Percentiles rank a stretch among this genome's conserved stretches.
phyloP scores from a whole-genome alignment of 1,140 invertebrate genomes.

The Lepidurus packardi region DNA sequence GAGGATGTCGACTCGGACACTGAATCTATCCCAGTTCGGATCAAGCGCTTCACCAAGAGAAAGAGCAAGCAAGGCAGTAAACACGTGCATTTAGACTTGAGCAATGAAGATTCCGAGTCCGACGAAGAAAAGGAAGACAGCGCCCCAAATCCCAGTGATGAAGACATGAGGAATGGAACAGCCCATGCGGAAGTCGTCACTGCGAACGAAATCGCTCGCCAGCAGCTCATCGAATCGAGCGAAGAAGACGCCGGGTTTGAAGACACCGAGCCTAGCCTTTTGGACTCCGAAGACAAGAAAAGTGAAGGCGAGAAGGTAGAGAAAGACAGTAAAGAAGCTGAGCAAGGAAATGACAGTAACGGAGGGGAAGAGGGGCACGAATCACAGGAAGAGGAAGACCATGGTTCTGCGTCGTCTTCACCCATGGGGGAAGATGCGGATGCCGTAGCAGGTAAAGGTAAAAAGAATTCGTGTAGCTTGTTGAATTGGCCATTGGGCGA shows the following conservation, averaged over 20 bases:
- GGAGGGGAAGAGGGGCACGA: constrained; percentile 38
- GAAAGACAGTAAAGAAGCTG: constrained; percentile 34
- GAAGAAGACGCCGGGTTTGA: not conserved
- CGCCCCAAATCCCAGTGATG: too few species aligned
- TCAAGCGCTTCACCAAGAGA: too few species aligned
- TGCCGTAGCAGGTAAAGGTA: not conserved
- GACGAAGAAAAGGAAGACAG: too few species aligned
- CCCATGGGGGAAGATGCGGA: not conserved
- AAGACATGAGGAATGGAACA: too few species aligned
- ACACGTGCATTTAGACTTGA: too few species aligned
- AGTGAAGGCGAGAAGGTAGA: not conserved
- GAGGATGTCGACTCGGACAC: too few species aligned
- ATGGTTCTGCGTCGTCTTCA: not conserved
- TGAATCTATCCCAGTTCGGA: too few species aligned
- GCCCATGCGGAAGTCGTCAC: not conserved
- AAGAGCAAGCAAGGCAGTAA: too few species aligned
- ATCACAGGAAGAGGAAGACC: not conserved
- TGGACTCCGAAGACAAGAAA: constrained; percentile 17
- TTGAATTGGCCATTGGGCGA: not conserved
- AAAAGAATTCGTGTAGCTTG: not conserved
- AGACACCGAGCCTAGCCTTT: not conserved
- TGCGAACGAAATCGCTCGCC: not conserved
- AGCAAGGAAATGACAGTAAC: constrained; percentile 34
- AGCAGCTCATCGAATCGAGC: not conserved
- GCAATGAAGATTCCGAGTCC: too few species aligned